These are phyloP conservation scores for Hafferia zeledoni DNA, from an alignment of 2,797 vertebrate genomes.

Conservation along the genomic window DNA sequence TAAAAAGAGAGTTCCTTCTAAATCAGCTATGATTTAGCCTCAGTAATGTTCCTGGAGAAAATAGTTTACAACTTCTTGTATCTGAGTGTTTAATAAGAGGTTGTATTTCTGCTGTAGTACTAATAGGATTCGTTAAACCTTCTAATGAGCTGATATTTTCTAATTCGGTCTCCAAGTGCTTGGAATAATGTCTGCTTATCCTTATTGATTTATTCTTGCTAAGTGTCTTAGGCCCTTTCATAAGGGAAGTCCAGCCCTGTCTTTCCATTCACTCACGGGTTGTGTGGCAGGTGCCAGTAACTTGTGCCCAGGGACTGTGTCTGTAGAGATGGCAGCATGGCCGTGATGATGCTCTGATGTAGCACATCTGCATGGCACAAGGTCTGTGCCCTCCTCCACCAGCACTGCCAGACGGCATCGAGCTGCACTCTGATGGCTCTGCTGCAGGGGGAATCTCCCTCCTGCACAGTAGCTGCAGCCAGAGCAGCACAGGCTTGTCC, in stretches of 20 bases:
- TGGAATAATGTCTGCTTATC: neutral
- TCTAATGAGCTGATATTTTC: neutral
- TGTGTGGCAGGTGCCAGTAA: neutral
- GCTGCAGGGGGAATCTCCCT: neutral
- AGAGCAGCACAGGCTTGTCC: accelerated
- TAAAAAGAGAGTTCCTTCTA: neutral
- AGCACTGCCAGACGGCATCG: accelerated
- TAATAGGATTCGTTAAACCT: neutral
- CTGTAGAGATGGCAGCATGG: accelerated
- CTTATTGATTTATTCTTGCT: neutral
- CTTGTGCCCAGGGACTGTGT: accelerated
- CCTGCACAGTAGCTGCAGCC: accelerated
- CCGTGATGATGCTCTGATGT: accelerated
- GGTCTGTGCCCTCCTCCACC: neutral
- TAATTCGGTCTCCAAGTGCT: neutral
- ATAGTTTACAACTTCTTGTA: neutral
- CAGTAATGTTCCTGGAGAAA: neutral
- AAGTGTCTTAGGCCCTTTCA: neutral
- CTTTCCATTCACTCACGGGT: neutral
- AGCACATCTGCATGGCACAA: neutral
- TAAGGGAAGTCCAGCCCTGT: neutral
- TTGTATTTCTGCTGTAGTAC: neutral
- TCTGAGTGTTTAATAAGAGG: neutral
- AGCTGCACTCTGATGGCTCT: neutral
- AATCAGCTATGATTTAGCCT: neutral